phyloP scores from a whole-genome alignment of 2,888 invertebrate species.

The Monochamus alternatus region DNA sequence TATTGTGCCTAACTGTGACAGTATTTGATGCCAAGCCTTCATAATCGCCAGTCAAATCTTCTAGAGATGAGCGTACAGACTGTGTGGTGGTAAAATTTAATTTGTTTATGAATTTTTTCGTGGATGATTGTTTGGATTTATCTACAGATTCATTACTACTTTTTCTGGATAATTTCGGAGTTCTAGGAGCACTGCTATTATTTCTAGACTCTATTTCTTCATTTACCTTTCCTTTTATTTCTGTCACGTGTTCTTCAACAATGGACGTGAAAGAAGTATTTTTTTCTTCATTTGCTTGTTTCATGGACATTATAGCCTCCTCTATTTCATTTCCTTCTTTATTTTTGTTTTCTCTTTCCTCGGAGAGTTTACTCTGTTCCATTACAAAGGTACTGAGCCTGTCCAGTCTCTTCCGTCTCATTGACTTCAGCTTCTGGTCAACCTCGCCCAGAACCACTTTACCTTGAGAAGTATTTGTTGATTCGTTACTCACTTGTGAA shows the following conservation, averaged over 20 bases:
- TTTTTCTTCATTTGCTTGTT: conserved; percentile 26
- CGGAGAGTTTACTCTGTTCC: conserved; percentile 44
- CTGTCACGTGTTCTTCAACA: conserved; percentile 27
- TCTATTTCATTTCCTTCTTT: conserved; percentile 38
- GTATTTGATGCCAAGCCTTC: neutral
- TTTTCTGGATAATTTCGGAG: conserved; percentile 8
- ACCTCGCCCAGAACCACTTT: conserved; percentile 48
- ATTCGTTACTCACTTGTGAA: neutral
- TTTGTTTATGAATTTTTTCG: conserved; percentile 39
- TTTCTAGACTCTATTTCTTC: neutral
- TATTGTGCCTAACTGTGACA: neutral
- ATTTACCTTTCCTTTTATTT: neutral
- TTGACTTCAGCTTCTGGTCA: conserved; percentile 52
- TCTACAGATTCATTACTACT: conserved; percentile 16
- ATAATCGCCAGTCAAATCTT: conserved; percentile 19
- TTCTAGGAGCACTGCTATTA: neutral
- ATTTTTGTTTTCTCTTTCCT: conserved; percentile 34
- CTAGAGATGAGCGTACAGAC: conserved; percentile 5
- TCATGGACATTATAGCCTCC: conserved; percentile 41
- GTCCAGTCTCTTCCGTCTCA: conserved; percentile 51
- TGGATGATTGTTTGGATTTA: conserved; percentile 19
- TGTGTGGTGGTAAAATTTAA: conserved; percentile 28
- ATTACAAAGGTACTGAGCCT: conserved; percentile 47
- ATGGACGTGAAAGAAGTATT: conserved; percentile 16
- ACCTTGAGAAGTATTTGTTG: neutral